Evolutionary conservation across 2,113 vertebrate species (phyloP).

Genomic region (Morone chrysops): DNA sequence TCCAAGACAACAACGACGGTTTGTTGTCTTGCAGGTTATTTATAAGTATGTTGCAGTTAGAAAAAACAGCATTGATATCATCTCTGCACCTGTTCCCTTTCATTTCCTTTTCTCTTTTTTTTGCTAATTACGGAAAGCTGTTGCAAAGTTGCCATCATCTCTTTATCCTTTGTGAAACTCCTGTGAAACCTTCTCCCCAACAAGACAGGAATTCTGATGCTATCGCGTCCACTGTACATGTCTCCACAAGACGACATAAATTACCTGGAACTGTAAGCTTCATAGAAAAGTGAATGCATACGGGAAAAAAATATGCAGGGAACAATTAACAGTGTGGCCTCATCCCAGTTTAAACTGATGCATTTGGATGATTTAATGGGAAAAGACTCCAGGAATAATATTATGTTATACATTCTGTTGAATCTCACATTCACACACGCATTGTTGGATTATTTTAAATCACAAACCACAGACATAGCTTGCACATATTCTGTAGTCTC

Average conservation of each 20-base stretch:
- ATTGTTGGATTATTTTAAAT: conserved; percentile 14
- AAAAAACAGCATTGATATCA: conserved; percentile 5
- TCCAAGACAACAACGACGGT: conserved; percentile 10
- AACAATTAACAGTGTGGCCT: conserved; percentile 22
- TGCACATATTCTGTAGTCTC: not conserved
- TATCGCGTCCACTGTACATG: conserved; percentile 77
- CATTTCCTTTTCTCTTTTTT: conserved; percentile 4
- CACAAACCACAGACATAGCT: conserved; percentile 1
- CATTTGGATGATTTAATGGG: not conserved
- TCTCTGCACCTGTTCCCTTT: conserved; percentile 7
- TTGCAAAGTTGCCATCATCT: conserved; percentile 12
- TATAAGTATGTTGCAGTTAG: not conserved
- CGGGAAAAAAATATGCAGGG: not conserved
- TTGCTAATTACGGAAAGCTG: conserved; percentile 31
- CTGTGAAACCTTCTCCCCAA: conserved; percentile 23
- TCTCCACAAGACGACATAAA: conserved; percentile 81
- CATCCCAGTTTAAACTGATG: not conserved
- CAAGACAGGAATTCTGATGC: conserved; percentile 80
- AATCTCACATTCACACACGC: conserved; percentile 14
- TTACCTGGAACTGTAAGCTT: conserved; percentile 62
- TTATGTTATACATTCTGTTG: not conserved
- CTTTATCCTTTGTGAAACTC: conserved; percentile 34
- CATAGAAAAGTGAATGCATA: conserved; percentile 40
- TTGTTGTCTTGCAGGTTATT: conserved; percentile 45
- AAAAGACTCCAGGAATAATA: not conserved